Evolutionary conservation across 2,797 vertebrate genomes (phyloP), one percentile per base, ranked within the genome.

Genomic region (Acanthurus lineatus): DNA sequence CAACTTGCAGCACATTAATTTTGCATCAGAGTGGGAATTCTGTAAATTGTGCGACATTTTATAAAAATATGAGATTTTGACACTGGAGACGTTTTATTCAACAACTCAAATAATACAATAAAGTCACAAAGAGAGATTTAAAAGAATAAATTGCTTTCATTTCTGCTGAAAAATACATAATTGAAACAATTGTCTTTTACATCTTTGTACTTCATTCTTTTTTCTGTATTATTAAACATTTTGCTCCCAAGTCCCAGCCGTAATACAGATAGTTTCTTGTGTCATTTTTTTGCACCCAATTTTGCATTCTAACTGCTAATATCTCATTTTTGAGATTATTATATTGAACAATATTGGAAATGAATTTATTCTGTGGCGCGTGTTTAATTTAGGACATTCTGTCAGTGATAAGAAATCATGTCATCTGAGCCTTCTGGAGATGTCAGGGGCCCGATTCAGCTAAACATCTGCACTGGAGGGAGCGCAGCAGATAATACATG

Each of bases 311-410:
- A 22, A 57, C n/a, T 15, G 20, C 57, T 77, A 57, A 69, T 66
- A 52, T 83, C 38, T 62, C 63, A 14, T 9, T 84, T 88, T 69
- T 28, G 45, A 59, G 8, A 14, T 47, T 69, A 83, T 81, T 42
- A 76, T 47, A 76, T 47, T 63, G 42, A 78, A 65, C 66, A 40
- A 60, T 63, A 76, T 79, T 63, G 58, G 28, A 5, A 42, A 82
- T 81, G 62, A 66, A 88, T 84, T 77, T 77, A 88, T 84, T 79
- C 80, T 38, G 47, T 44, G 68, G 52, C 73, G 81, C 51, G 11
- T 73, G 70, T 85, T 77, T 81, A 77, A 82, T 83, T 80, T 61
- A 79, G 81, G 69, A 16, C 48, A 60, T 53, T 89, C 59, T 86
- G 67, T 58, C 75, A 69, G 66, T 81, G 77, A 66, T 59, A 67